phyloP scores from a whole-genome alignment of 2,797 vertebrate species.

The Sphenopsis melanotis region DNA sequence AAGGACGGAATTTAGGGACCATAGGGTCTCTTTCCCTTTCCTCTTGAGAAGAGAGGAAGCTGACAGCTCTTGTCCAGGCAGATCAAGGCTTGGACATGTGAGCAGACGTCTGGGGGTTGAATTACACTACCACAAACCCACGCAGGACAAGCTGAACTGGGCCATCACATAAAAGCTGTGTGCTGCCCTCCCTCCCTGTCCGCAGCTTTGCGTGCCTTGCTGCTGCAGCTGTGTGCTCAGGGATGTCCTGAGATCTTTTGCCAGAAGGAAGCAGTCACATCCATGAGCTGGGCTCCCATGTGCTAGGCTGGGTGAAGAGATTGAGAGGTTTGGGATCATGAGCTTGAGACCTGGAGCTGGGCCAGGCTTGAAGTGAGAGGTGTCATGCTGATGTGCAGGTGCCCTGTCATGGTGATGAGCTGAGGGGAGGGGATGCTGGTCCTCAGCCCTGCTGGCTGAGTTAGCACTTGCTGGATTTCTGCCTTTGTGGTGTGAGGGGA shows the following conservation, averaged over 20 bases:
- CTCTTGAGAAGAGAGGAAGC: neutral
- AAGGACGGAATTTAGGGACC: neutral
- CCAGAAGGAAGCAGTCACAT: neutral
- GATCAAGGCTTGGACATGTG: neutral
- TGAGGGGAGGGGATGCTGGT: rapidly evolving
- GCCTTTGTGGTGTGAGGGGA: neutral
- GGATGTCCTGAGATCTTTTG: neutral
- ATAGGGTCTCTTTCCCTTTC: neutral
- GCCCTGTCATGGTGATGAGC: neutral
- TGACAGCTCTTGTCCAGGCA: neutral
- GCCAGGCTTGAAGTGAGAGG: neutral
- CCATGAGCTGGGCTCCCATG: neutral
- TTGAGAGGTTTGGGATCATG: neutral
- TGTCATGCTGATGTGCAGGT: neutral
- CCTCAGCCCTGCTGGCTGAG: rapidly evolving
- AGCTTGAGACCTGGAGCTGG: neutral
- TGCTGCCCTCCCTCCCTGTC: neutral
- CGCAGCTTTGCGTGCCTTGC: rapidly evolving
- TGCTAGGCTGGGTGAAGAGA: neutral
- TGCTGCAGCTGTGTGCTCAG: neutral
- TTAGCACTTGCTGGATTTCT: neutral
- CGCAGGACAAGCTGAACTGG: neutral
- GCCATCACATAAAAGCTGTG: neutral
- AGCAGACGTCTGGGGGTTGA: neutral
- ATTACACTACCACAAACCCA: neutral